Base-by-base conservation (phyloP, 1,140 invertebrate genomes). In the Proales similis region DNA sequence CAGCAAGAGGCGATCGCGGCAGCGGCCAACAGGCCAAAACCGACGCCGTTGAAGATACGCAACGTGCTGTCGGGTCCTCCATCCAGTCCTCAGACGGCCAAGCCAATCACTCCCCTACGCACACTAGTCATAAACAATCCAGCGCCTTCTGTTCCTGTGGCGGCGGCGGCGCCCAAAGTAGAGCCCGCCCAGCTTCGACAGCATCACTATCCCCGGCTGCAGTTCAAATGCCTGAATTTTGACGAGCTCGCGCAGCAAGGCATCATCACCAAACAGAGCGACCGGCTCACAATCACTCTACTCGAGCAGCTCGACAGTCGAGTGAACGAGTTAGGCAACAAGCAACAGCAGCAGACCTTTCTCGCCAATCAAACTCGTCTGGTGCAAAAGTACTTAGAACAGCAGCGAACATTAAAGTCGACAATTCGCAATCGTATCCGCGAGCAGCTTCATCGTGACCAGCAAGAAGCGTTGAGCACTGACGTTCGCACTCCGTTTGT, bases 121-220 rank as follows among this genome's bases (percentile, higher is more conserved):
- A 57, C 51, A 30, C 36, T 57, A 14, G 51, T 57, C 24, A 57
- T 57, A 5, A 57, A 57, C 29, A 57, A 57, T 24, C 29, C n/a
- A n/a, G n/a, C n/a, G n/a, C n/a, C n/a, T n/a, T n/a, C n/a, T n/a
- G n/a, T n/a, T n/a, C n/a, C n/a, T n/a, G n/a, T n/a, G n/a, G n/a
- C n/a, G n/a, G n/a, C n/a, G n/a, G n/a, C n/a, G n/a, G n/a, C n/a
- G n/a, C n/a, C n/a, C n/a, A n/a, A n/a, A 12, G 36, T 42, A 36
- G 24, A 39, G 19, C 36, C 51, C 4, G 9, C 45, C 20, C 27
- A 9, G 14, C 22, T 57, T 12, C 29, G 45, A 42, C 39, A 57
- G 11, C 33, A 39, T 9, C 27, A 27, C 17, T 57, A 42, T 39
- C 20, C 51, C 22, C 14, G 45, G 29, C 29, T 57, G 12, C 33